Evolutionary conservation across 1,140 invertebrate species (phyloP), one percentile per base, ranked within the genome.

Genomic region (Achatina immaculata): DNA sequence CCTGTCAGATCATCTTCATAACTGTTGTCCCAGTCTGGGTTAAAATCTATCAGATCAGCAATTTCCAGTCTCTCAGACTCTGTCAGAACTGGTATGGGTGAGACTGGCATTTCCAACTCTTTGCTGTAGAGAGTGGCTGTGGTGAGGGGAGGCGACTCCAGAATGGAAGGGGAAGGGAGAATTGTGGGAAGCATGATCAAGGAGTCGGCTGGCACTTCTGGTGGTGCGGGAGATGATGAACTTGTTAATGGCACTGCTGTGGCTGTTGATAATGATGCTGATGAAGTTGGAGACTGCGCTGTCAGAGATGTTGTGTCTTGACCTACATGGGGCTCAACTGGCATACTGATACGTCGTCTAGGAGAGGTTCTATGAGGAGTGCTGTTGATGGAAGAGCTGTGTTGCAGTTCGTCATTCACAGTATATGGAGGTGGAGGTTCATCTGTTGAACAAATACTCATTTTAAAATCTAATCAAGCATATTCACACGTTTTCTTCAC

Each of bases 401-500:
- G 36, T 68, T 43, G 31, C n/a, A 31, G 4, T 24, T 80, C 72
- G 14, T 82, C 80, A 3, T 28, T 71, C 24, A 76, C 68, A 45
- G 83, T 75, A 55, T 84, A 84, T 1, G 85, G 83, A 43, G 83
- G 85, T 9, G 84, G 84, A 0, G 85, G 83, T 58, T 86, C 85
- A 51, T 48, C 81, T 82, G 55, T 40, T 77, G 58, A 68, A n/a
- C n/a, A 51, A 66, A 71, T 21, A 31, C 21, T n/a, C 36, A 66
- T n/a, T 69, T 34, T n/a, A n/a, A n/a, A n/a, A n/a, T n/a, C n/a
- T n/a, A 62, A 6, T n/a, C 36, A 43, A 62, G 4, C 24, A 51
- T n/a, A 69, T 42, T 28, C 7, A n/a, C 42, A 79, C 9, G 36
- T 43, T 16, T 31, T 36, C 11, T 40, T 38, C 28, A 21, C 2